Conservation (phyloP, 2,797 vertebrate species). For the Semotilus atromaculatus region DNA sequence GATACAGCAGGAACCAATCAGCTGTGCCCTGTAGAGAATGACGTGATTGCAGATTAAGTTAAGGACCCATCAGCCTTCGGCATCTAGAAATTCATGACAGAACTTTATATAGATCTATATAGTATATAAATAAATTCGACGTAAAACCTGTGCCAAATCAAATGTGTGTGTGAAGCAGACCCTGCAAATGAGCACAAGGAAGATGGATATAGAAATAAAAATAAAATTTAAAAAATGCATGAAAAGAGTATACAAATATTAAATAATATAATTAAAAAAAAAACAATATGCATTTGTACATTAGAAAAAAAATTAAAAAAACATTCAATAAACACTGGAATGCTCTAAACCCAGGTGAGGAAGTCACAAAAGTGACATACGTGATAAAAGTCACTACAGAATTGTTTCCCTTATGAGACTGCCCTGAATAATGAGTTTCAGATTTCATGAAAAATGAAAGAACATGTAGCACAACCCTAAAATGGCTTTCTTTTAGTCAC, state of each 20-base stretch:
- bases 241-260: too few species aligned
- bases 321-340: too few species aligned
- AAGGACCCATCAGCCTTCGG: neutral
- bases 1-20: too few species aligned
- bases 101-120: too few species aligned
- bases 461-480: neutral
- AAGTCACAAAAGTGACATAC: neutral
- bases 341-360: neutral
- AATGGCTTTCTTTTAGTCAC: neutral
- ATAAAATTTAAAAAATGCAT: too few species aligned
- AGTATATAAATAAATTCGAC: too few species aligned
- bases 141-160: too few species aligned
- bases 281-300: neutral
- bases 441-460: neutral
- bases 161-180: too few species aligned
- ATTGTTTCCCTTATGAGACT: neutral
- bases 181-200: too few species aligned
- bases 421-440: neutral
- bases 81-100: neutral
- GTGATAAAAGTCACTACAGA: neutral
- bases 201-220: too few species aligned
- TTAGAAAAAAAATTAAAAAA: too few species aligned
- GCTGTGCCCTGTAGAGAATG: neutral
- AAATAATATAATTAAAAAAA: neutral
- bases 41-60: neutral